phyloP scores from a whole-genome alignment of 1,140 invertebrate species.

The Propsilocerus akamusi region DNA sequence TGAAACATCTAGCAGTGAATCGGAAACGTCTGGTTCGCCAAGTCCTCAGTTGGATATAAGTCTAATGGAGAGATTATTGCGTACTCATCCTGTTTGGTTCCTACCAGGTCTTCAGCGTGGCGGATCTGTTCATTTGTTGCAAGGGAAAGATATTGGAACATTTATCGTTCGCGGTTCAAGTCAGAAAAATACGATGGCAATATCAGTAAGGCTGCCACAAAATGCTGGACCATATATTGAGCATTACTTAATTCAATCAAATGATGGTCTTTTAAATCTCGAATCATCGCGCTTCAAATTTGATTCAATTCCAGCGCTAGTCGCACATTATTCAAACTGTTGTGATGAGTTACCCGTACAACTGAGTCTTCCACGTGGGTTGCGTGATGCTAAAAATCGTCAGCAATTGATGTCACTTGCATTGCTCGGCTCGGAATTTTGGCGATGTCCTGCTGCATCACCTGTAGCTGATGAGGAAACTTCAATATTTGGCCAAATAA shows the following conservation, averaged over 20 bases:
- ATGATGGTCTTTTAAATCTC: conserved; percentile 58
- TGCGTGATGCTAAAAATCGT: conserved; percentile 69
- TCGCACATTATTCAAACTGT: conserved; percentile 83
- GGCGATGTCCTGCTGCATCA: conserved; percentile 69
- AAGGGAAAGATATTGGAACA: conserved; percentile 82
- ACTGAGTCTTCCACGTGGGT: conserved; percentile 62
- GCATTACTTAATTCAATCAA: conserved; percentile 85
- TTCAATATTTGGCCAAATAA: conserved; percentile 3
- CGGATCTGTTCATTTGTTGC: conserved; percentile 78
- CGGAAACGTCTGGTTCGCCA: conserved; percentile 18
- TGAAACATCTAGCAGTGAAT: conserved; percentile 22
- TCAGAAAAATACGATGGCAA: conserved; percentile 80
- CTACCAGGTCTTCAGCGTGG: conserved; percentile 81
- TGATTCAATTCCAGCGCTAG: conserved; percentile 72
- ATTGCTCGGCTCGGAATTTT: conserved; percentile 82
- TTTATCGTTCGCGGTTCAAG: conserved; percentile 90
- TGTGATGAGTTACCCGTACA: conserved; percentile 88
- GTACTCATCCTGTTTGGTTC: conserved; percentile 90
- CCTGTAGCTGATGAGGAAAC: conserved; percentile 30
- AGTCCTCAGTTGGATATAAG: conserved; percentile 55
- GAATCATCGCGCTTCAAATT: conserved; percentile 89
- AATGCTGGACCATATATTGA: conserved; percentile 81
- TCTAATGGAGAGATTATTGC: conserved; percentile 66
- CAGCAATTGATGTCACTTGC: conserved; percentile 80
- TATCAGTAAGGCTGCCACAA: conserved; percentile 73